Conservation (phyloP, 2,113 vertebrate species). For the Ophthalmolycus amberensis region DNA sequence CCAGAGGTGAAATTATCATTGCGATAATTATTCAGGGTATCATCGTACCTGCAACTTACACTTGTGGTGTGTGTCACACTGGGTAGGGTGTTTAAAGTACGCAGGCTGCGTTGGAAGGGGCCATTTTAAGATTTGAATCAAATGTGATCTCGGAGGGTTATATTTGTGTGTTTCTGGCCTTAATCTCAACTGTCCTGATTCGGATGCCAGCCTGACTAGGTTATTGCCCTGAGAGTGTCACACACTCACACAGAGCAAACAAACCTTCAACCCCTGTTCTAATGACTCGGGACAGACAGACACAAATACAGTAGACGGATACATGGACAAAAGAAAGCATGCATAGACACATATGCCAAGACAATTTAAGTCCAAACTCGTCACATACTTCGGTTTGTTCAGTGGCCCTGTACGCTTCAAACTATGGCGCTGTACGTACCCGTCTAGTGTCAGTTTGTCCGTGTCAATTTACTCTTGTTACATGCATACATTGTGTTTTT, state of each 20-base stretch:
- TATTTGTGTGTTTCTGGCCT: too few relatives aligned
- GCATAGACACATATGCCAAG: too few relatives aligned
- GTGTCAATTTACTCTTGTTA: background rate
- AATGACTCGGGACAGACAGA: background rate
- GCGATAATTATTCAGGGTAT: slow-evolving; percentile 4
- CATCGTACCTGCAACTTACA: background rate
- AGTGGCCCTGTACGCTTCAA: too few relatives aligned
- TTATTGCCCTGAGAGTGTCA: background rate
- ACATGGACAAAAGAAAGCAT: too few relatives aligned
- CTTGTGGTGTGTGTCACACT: slow-evolving; percentile 20
- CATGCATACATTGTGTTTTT: background rate
- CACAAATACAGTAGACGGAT: background rate
- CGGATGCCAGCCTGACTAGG: too few relatives aligned
- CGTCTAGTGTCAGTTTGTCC: background rate
- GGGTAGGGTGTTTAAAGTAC: slow-evolving; percentile 4
- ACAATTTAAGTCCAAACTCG: too few relatives aligned
- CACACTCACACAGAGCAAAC: slow-evolving; percentile 19
- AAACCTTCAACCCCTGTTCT: slow-evolving; percentile 5
- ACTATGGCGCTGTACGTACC: too few relatives aligned
- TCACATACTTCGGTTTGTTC: too few relatives aligned
- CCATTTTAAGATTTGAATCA: slow-evolving; percentile 16
- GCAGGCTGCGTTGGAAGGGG: background rate
- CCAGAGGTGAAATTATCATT: background rate
- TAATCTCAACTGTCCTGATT: too few relatives aligned
- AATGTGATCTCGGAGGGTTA: background rate